Evolutionary conservation across 2,888 invertebrate genomes (phyloP), one percentile per base, ranked within the genome.

Genomic region (Apamea crenata): DNA sequence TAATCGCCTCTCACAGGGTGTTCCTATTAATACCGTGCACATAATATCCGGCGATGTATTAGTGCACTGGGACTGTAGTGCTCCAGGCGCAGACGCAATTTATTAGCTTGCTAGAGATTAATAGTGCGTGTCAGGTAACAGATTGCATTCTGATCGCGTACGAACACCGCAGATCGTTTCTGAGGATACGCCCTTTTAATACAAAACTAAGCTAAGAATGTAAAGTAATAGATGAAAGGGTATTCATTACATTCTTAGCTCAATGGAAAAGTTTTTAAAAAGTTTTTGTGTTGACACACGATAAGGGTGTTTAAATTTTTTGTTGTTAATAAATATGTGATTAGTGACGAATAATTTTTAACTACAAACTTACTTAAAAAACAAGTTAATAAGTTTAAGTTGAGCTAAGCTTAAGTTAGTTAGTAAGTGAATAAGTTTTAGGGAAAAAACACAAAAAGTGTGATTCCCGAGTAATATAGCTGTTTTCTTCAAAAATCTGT

Each of bases 91-190:
- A 83, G 67, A 50, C 65, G 67, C 80, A 77, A 88, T 88, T 81
- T 88, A 87, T 88, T 88, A 87, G 67, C 76, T 74, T 71, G 65
- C 66, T 69, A 29, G 78, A 87, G 89, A 88, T 88, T 87, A 88
- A 87, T 87, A 84, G 84, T 81, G 79, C 82, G 80, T 87, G 76
- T 69, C 78, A 82, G 75, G 83, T 87, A 83, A 89, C 78, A 80
- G 84, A 89, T 88, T 82, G 87, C 75, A 77, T 76, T 78, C 81
- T 77, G 78, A 83, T 80, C 85, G 78, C 65, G 78, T 47, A 40
- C 72, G 76, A 74, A 56, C 85, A 81, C 84, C 76, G 50, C 84
- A 86, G 74, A 78, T 86, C 78, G 63, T 65, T 86, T 63, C 77
- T 59, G 65, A 68, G 59, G 80, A 75, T 86, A 82, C 78, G n/a